Base-by-base conservation (phyloP, 2,888 invertebrate genomes). In the Ellobium chinense region DNA sequence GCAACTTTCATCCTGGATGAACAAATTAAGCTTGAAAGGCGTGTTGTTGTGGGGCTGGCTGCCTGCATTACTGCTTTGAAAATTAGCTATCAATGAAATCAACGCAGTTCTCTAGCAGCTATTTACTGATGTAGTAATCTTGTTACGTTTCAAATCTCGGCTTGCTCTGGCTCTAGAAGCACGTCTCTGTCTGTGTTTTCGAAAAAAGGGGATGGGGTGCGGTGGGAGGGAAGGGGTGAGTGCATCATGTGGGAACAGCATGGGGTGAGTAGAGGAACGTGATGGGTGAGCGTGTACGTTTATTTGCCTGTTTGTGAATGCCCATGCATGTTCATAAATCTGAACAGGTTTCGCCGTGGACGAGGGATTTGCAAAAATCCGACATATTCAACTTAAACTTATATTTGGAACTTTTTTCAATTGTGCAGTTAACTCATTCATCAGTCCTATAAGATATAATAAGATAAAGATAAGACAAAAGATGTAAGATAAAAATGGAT, bases 21-120 rank as follows among this genome's bases (percentile, higher is more conserved):
- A 70, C 74, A 69, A 81, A 78, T 83, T 66, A 76, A 70, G 31
- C 73, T 68, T 70, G 78, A 80, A 82, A 83, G 78, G 80, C 73
- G 74, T 82, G 70, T 77, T 79, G 78, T 83, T 81, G 79, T 69
- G 66, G 77, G 56, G 60, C 68, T 81, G 76, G 70, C 82, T 78
- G 70, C 74, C 68, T 80, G 70, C 76, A 72, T 79, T 78, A 79
- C 77, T 62, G 65, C 34, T 56, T 69, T 77, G 66, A 82, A 79
- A 83, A 82, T 82, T 82, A 78, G 79, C 77, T 77, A 82, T 77
- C 82, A 83, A 83, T 85, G 80, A 79, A 82, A 82, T 83, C 76
- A 78, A 73, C 65, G 46, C n/a, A 36, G 24, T 27, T 27, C 37
- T 29, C 46, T n/a, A n/a, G 37, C 27, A 37, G 56, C 24, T 39